phyloP scores from a whole-genome alignment of 2,113 vertebrate species.

The Naja naja region DNA sequence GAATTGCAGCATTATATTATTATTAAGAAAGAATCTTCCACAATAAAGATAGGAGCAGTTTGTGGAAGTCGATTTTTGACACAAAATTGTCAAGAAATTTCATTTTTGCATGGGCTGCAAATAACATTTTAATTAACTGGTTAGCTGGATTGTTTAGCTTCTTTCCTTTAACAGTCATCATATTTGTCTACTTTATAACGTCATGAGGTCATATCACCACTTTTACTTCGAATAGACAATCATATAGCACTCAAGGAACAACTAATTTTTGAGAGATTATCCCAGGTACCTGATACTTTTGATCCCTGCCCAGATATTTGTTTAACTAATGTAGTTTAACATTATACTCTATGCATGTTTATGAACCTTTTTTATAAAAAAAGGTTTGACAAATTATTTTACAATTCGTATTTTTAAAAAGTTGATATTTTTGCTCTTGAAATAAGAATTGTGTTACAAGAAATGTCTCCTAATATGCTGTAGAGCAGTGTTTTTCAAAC shows the following conservation, averaged over 20 bases:
- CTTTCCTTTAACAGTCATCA: background rate
- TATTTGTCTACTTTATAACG: background rate
- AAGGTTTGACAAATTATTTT: slow-evolving; percentile 19
- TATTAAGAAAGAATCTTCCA: background rate
- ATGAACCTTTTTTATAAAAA: background rate
- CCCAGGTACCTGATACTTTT: background rate
- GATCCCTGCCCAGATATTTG: background rate
- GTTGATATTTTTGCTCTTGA: background rate
- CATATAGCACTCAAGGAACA: background rate
- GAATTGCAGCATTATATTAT: background rate
- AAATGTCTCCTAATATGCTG: background rate
- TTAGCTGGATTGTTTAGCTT: background rate
- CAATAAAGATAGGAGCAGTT: background rate
- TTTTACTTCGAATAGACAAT: background rate
- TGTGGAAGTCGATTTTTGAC: background rate
- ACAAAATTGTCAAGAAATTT: background rate
- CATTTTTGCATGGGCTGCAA: background rate
- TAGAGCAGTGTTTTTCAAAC: background rate
- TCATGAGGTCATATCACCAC: background rate
- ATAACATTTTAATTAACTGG: background rate
- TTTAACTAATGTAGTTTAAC: slow-evolving; percentile 16
- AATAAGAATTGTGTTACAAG: background rate
- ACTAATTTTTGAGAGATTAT: background rate
- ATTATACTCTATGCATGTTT: background rate
- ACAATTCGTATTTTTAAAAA: slow-evolving; percentile 50